Evolutionary conservation across 2,113 vertebrate genomes (phyloP).

Genomic region (Mormoops blainvillei): DNA sequence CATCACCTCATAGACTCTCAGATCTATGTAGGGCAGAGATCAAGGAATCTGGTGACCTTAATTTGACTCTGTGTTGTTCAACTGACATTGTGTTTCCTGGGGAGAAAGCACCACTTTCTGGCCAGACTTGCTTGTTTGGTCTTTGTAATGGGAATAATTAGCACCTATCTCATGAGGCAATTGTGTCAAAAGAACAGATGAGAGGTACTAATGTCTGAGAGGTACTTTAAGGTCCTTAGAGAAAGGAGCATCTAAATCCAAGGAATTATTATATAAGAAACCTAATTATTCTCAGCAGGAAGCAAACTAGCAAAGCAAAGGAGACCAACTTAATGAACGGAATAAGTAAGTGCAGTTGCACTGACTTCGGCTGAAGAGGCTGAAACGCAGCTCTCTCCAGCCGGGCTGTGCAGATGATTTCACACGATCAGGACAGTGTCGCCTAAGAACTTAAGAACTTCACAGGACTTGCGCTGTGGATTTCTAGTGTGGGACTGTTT

Average conservation of each 20-base stretch:
- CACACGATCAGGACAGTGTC: not conserved
- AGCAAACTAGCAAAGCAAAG: conserved; percentile 65
- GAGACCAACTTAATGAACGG: conserved; percentile 46
- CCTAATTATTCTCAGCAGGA: conserved; percentile 77
- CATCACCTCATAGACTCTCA: not conserved
- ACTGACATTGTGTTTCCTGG: not conserved
- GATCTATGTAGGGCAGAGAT: not conserved
- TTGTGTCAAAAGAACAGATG: conserved; percentile 13
- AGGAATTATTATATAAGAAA: conserved; percentile 67
- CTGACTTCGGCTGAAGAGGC: conserved; percentile 55
- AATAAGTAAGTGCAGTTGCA: conserved; percentile 37
- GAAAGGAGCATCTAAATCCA: conserved; percentile 33
- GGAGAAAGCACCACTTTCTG: not conserved
- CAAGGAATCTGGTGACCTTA: not conserved
- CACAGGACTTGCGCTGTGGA: not conserved
- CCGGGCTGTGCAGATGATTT: not conserved
- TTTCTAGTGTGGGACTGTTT: not conserved
- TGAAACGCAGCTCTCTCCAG: not conserved
- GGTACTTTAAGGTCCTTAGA: conserved; percentile 34
- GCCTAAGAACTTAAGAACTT: not conserved
- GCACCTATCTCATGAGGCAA: conserved; percentile 10
- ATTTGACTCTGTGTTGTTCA: not conserved
- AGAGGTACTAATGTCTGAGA: conserved; percentile 45
- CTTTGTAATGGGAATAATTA: conserved; percentile 53
- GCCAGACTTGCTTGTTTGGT: conserved; percentile 8